Percentiles rank a stretch among this genome's conserved stretches.
Conservation (phyloP, 2,113 vertebrate species). For the Gymnogyps californianus region DNA sequence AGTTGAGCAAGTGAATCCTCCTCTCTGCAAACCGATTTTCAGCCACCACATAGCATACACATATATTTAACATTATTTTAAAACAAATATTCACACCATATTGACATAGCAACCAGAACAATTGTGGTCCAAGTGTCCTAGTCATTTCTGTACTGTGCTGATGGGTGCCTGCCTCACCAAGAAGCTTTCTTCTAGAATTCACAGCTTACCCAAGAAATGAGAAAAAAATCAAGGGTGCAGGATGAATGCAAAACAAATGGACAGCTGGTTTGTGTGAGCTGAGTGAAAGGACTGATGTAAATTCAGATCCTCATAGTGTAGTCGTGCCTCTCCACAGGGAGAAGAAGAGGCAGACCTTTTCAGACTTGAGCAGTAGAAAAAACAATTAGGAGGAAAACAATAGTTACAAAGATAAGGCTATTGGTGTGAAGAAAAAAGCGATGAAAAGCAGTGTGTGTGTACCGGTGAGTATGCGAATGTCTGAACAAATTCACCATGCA, state of each 20-base stretch:
- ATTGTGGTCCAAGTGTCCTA: background rate
- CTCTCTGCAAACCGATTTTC: background rate
- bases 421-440: background rate
- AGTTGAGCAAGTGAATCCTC: background rate
- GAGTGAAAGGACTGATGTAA: background rate
- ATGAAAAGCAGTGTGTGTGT: background rate
- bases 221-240: background rate
- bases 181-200: background rate
- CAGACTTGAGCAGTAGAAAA: background rate
- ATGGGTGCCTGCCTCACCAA: background rate
- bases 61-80: background rate
- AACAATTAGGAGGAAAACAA: background rate
- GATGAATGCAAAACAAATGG: background rate
- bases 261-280: background rate
- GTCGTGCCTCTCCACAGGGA: background rate
- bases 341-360: background rate
- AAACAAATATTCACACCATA: background rate
- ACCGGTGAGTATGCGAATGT: accelerated
- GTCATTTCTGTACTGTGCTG: background rate
- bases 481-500: background rate
- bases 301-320: background rate
- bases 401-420: background rate
- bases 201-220: background rate
- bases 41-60: background rate
- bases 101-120: background rate